A percentile compares a stretch with the other conserved stretches of the same genome.
phyloP scores from a whole-genome alignment of 2,888 invertebrate genomes.

The Synanthedon andrenaeformis region DNA sequence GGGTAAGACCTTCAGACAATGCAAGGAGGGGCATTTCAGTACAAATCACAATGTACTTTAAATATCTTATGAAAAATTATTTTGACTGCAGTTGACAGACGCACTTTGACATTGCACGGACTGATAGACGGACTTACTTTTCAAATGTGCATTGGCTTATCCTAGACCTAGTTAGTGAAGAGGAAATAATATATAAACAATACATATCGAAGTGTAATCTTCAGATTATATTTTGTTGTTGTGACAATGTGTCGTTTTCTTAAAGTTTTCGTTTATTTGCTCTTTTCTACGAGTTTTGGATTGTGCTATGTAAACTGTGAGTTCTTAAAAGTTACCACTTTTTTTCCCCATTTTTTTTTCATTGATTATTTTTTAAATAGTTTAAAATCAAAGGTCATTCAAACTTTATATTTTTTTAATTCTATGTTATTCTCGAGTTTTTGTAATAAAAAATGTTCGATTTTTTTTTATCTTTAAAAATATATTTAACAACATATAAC shows the following conservation, averaged over 20 bases:
- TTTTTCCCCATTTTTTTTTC: too few species aligned
- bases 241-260: constrained; percentile 39
- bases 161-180: constrained; percentile 28
- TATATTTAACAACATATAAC: too few species aligned
- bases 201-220: constrained; percentile 12
- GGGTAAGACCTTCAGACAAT: constrained; percentile 59
- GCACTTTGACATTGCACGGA: constrained; percentile 33
- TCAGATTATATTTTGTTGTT: constrained; percentile 17
- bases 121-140: constrained; percentile 8
- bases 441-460: too few species aligned
- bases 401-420: too few species aligned
- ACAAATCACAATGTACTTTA: constrained; percentile 61
- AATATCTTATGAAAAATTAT: constrained; percentile 56
- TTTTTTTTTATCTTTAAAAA: too few species aligned
- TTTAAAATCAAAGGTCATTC: too few species aligned
- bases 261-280: constrained; percentile 16
- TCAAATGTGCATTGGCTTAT: constrained; percentile 13
- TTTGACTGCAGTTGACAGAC: constrained; percentile 36
- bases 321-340: constrained; percentile 15
- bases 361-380: too few species aligned
- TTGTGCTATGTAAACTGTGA: constrained; percentile 53
- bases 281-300: constrained; percentile 30
- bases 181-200: constrained; percentile 21
- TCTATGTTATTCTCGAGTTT: too few species aligned
- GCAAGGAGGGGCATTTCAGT: constrained; percentile 45